Conservation (phyloP, 2,113 vertebrate species). For the Pteronura brasiliensis region DNA sequence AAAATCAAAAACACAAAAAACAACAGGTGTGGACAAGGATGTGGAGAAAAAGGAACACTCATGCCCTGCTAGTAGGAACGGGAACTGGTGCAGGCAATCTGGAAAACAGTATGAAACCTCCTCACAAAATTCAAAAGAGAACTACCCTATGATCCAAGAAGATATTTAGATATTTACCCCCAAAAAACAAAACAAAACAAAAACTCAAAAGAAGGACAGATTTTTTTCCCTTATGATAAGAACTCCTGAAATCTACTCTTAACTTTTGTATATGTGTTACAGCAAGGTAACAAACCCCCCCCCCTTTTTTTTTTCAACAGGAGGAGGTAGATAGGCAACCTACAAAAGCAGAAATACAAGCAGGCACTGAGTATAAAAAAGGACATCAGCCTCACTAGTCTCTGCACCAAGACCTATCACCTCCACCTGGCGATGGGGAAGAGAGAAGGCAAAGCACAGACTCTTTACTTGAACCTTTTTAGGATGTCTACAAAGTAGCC, state of each 20-base stretch:
- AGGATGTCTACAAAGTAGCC: neutral
- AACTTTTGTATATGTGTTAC: neutral
- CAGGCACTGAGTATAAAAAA: neutral
- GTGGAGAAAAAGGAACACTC: neutral
- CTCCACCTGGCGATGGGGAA: neutral
- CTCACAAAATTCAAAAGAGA: neutral
- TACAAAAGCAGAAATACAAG: neutral
- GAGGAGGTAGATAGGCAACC: neutral
- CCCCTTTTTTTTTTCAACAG: neutral
- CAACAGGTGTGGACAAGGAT: neutral
- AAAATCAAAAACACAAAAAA: neutral
- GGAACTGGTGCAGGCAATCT: neutral
- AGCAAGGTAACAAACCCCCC: neutral
- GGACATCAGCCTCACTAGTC: too few relatives aligned
- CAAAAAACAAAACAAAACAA: neutral
- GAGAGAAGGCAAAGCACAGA: neutral
- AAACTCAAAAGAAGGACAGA: neutral
- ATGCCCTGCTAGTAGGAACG: neutral
- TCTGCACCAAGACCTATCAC: neutral
- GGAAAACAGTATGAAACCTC: neutral
- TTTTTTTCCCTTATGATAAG: neutral
- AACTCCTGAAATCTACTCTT: neutral
- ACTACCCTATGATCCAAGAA: neutral
- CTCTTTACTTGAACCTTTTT: neutral
- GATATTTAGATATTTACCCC: neutral